Base-by-base conservation (phyloP, 2,797 vertebrate genomes). In the Pangasius macronema region DNA sequence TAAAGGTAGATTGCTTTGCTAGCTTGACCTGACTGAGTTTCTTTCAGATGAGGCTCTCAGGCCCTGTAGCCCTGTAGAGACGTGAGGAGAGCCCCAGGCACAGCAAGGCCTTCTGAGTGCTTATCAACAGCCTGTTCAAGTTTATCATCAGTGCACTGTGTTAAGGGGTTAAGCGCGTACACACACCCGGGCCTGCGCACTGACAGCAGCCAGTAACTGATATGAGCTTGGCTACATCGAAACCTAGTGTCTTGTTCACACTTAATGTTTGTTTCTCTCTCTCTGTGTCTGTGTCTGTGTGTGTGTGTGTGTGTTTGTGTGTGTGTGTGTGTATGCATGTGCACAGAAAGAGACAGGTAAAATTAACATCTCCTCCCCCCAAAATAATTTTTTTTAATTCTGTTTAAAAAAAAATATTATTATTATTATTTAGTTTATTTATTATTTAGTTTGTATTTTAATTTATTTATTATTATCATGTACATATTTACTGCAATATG, bases 11-110 rank as follows among this genome's bases (percentile, higher is more conserved):
- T 92, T 68, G 46, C 46, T 53, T 83, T 94, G 95, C 94, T 95
- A 95, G 95, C 57, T 92, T 61, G 94, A 95, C 93, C 94, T 94
- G 93, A 93, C 91, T 91, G 95, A 92, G 93, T 96, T 95, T 91
- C 93, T 95, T 92, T 95, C 93, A 88, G 94, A 93, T 94, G 94
- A 93, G 90, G 94, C 93, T 91, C 93, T 94, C 92, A 94, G 90
- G 89, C 84, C 53, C 42, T 83, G 89, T 84, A 90, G 93, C 92
- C 91, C 91, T 91, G 27, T 33, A 63, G 72, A 65, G 70, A 53
- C 10, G 5, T 53, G 36, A 89, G 84, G 83, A 72, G 18, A 85
- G 72, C 57, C 63, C 77, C 72, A 72, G 92, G 90, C 93, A 92
- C 93, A 85, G 93, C 76, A 89, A 91, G 93, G 92, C 95, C 94